A percentile compares a stretch with the other conserved stretches of the same genome.
phyloP scores from a whole-genome alignment of 2,797 vertebrate genomes.

The Chelonia mydas region DNA sequence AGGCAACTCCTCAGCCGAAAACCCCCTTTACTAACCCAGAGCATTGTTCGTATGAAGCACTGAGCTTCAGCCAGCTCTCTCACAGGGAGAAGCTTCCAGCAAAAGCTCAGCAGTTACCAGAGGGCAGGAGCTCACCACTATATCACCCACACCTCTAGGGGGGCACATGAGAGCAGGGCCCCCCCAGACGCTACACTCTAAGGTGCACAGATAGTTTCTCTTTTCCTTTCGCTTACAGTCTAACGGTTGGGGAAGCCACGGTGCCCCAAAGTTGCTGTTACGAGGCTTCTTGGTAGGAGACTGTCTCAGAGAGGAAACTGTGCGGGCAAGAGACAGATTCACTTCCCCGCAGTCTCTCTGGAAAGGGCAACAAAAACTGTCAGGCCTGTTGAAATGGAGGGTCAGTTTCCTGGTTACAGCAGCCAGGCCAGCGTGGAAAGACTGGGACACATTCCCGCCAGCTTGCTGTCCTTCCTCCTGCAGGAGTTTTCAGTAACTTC shows the following conservation, averaged over 20 bases:
- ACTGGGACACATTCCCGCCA: rapidly evolving
- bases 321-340: too few relatives aligned
- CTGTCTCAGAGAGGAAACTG: too few relatives aligned
- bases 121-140: background rate
- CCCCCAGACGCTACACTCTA: background rate
- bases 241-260: background rate
- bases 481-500: background rate
- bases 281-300: background rate
- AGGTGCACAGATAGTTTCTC: background rate
- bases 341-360: background rate
- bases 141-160: rapidly evolving
- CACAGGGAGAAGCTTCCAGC: background rate
- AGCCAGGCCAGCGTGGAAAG: background rate
- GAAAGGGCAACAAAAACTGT: background rate
- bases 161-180: background rate
- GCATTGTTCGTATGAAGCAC: background rate
- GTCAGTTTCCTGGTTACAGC: background rate
- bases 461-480: background rate
- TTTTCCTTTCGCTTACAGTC: background rate
- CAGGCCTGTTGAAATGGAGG: background rate
- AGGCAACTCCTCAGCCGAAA: background rate
- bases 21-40: background rate
- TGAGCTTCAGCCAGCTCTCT: background rate
- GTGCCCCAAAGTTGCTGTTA: background rate
- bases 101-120: too few relatives aligned